Base-by-base conservation (phyloP, 2,888 invertebrate genomes). In the Folsomia candida region DNA sequence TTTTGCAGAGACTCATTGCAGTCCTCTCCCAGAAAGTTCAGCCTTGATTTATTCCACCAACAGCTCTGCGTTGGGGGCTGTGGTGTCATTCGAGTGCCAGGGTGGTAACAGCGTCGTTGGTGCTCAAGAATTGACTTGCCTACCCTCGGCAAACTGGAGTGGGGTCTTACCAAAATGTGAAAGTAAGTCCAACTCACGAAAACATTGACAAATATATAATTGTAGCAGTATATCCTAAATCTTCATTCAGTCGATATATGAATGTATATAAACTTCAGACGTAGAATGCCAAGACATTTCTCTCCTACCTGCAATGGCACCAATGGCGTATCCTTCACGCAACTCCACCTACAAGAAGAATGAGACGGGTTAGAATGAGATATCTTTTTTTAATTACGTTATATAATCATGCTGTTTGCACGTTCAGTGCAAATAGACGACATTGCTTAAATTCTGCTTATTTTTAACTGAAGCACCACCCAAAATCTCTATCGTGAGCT, bases 121-220 rank as follows among this genome's bases (percentile, higher is more conserved):
- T 2, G 87, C 91, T 1, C 87, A 89, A 2, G 88, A 89, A 80
- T 86, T 92, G 28, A 83, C 85, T 61, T 93, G 93, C 82, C 84
- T 91, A n/a, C 91, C 93, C 0, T 91, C 91, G 24, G 92, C 92
- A 27, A 92, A 92, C 82, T 93, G 93, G 93, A 92, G 91, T 79
- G 88, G 90, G 0, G 90, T 91, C 1, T 85, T 91, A 73, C 93
- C 93, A 6, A 89, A 91, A 59, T 93, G 93, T 82, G 91, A 91
- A 84, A 91, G 91, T 89, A 83, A 87, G 88, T 37, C 51, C 11
- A 29, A 2, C 25, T 29, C 29, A 29, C 18, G n/a, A 20, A 47
- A 51, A 65, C 24, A 64, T 57, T 57, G 54, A 24, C 14, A 2
- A 22, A 54, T 54, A 20, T 54, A 4, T 14, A 54, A n/a, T 54